phyloP scores from a whole-genome alignment of 2,113 vertebrate species.

The Rousettus leschenaultii region DNA sequence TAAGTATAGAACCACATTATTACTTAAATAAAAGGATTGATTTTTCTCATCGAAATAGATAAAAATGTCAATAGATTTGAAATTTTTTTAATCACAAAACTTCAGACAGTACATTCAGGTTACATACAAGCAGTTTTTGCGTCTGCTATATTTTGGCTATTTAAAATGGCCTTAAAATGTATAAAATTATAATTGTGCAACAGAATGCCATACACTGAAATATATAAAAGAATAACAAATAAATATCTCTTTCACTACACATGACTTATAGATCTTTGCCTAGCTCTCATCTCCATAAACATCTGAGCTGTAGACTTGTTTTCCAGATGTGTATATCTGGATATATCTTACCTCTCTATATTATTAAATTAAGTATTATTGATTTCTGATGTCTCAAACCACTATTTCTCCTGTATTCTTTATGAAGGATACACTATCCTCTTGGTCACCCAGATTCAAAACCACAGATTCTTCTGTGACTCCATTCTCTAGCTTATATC shows the following conservation, averaged over 20 bases:
- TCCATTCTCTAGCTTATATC: not conserved
- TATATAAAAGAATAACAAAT: not conserved
- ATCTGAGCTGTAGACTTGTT: not conserved
- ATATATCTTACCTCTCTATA: not conserved
- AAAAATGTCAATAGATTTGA: not conserved
- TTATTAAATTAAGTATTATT: not conserved
- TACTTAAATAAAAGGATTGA: not conserved
- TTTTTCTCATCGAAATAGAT: slow-evolving; percentile 25
- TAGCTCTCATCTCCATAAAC: not conserved
- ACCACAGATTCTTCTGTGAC: not conserved
- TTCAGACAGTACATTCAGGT: not conserved
- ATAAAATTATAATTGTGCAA: not conserved
- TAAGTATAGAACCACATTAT: not conserved
- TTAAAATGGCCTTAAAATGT: not conserved
- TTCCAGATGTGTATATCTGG: not conserved
- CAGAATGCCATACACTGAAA: not conserved
- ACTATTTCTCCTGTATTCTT: not conserved
- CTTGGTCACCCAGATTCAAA: not conserved
- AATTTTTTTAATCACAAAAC: slow-evolving; percentile 1
- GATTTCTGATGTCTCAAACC: not conserved
- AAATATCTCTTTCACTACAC: not conserved
- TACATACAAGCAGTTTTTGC: not conserved
- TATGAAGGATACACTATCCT: not conserved
- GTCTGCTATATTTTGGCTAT: not conserved
- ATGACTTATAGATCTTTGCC: not conserved